These are phyloP conservation scores for Labeo rohita DNA, from an alignment of 2,113 vertebrate genomes.

Conservation along the genomic window DNA sequence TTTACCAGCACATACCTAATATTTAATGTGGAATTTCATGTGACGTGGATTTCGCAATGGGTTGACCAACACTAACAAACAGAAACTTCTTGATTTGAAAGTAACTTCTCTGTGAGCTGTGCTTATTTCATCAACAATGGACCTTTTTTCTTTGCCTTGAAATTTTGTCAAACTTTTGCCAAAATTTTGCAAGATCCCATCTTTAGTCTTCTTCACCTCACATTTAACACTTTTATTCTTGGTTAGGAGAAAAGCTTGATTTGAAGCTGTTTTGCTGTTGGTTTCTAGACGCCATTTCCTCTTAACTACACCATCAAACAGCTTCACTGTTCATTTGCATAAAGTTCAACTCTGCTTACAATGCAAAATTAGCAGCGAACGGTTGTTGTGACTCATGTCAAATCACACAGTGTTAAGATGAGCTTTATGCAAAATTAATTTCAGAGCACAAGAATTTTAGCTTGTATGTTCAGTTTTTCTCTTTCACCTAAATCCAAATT, in stretches of 20 bases:
- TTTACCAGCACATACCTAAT: neutral
- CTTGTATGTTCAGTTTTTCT: neutral
- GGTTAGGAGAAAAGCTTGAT: neutral
- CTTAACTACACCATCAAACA: neutral
- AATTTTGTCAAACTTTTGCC: neutral
- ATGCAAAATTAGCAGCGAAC: neutral
- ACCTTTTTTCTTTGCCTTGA: neutral
- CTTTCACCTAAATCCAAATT: neutral
- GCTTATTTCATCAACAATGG: neutral
- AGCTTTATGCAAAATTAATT: neutral
- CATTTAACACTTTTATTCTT: neutral
- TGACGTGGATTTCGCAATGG: neutral
- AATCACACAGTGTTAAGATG: neutral
- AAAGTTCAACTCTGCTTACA: neutral
- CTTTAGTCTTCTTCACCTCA: neutral
- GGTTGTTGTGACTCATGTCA: neutral
- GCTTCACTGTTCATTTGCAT: neutral
- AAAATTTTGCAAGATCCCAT: neutral
- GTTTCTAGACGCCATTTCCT: neutral
- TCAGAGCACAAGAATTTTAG: neutral
- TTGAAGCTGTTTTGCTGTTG: neutral
- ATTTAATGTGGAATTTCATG: neutral
- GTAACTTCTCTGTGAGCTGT: neutral
- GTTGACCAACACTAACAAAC: neutral
- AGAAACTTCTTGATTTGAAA: neutral